Conservation (phyloP, 2,888 invertebrate species). For the Labia minor region DNA sequence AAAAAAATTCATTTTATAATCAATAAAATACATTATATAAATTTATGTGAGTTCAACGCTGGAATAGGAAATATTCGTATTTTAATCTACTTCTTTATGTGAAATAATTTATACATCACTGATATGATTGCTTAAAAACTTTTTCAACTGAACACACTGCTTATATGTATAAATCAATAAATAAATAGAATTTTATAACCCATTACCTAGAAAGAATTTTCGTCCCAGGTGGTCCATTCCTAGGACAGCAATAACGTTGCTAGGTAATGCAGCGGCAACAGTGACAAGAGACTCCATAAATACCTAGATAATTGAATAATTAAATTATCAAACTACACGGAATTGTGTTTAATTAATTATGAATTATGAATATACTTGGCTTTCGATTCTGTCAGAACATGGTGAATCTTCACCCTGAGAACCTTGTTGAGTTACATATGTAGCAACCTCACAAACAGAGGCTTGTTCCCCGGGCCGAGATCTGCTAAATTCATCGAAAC, state of each 20-base stretch:
- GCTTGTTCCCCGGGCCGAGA: constrained; percentile 46
- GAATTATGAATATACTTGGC: constrained; percentile 35
- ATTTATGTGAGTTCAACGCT: no score
- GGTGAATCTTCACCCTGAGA: constrained; percentile 45
- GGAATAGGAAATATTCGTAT: no score
- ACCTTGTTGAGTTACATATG: constrained; percentile 59
- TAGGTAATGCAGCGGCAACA: constrained; percentile 73
- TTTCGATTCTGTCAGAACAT: constrained; percentile 62
- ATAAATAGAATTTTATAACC: no score
- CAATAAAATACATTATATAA: no score
- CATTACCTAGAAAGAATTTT: constrained; percentile 70
- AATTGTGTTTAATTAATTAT: background rate
- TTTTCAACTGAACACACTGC: no score
- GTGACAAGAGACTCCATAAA: constrained; percentile 81
- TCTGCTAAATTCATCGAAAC: constrained; percentile 69
- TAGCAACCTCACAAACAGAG: constrained; percentile 59
- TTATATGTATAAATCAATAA: no score
- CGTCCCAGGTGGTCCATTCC: constrained; percentile 79
- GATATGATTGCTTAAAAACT: no score
- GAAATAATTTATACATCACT: no score
- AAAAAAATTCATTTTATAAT: no score
- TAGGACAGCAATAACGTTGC: constrained; percentile 69
- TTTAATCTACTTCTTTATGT: no score
- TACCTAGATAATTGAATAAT: constrained; percentile 36
- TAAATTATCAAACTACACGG: background rate